Percentiles rank a stretch among this genome's conserved stretches.
Evolutionary conservation across 2,113 vertebrate species (phyloP).

Genomic region (Eclectus roratus): DNA sequence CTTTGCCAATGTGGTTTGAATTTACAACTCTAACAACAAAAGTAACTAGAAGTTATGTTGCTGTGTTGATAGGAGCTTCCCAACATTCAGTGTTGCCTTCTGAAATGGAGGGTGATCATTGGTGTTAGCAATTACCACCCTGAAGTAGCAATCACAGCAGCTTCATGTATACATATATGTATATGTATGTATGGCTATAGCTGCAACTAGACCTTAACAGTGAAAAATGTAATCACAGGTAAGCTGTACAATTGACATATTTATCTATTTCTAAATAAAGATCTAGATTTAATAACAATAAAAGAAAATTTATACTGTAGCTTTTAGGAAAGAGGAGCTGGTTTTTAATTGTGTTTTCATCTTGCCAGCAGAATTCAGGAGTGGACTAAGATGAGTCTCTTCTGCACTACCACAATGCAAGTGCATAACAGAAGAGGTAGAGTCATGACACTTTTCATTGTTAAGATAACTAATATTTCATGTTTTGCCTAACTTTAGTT

Average conservation of each 20-base stretch:
- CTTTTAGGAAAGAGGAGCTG: background rate
- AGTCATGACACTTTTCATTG: background rate
- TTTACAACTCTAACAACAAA: background rate
- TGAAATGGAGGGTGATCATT: background rate
- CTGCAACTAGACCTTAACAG: background rate
- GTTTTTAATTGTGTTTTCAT: background rate
- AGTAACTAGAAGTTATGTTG: background rate
- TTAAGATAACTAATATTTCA: background rate
- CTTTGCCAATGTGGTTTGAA: slow-evolving; percentile 6
- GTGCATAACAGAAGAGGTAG: background rate
- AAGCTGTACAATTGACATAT: background rate
- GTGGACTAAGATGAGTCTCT: background rate
- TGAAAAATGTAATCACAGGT: background rate
- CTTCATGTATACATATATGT: background rate
- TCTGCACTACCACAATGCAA: background rate
- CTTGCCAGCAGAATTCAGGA: background rate
- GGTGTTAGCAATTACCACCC: background rate
- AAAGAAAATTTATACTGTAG: background rate
- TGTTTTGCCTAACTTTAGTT: background rate
- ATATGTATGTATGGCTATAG: background rate
- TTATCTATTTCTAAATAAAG: background rate
- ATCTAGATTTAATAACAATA: background rate
- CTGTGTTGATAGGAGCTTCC: background rate
- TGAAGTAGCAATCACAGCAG: background rate
- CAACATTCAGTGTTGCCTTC: background rate